Conservation (phyloP, 2,888 invertebrate genomes). For the Pyralis farinalis region DNA sequence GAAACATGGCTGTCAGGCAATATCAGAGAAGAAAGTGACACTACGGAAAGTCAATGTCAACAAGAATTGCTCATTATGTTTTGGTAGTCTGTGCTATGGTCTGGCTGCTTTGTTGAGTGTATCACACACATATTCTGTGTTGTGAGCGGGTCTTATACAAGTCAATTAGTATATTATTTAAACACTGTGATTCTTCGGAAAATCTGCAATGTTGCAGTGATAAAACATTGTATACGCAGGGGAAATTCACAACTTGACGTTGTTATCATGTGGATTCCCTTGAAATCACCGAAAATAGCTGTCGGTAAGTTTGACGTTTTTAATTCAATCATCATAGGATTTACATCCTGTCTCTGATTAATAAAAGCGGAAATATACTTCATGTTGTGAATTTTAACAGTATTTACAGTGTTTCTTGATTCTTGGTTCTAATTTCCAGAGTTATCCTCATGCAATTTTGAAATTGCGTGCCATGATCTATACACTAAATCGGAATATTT, state of each 20-base stretch:
- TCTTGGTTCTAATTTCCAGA: too few species aligned
- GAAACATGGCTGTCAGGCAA: too few species aligned
- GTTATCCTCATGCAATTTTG: too few species aligned
- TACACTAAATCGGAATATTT: too few species aligned
- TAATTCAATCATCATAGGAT: conserved; percentile 50
- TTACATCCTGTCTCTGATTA: conserved; percentile 55
- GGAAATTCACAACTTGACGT: conserved; percentile 16
- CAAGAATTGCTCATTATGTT: too few species aligned
- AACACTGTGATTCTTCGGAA: conserved; percentile 36
- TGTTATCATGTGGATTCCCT: conserved; percentile 85
- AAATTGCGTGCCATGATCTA: too few species aligned
- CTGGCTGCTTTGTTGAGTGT: too few species aligned
- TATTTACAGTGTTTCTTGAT: conserved; percentile 24
- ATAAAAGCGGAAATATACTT: conserved; percentile 62
- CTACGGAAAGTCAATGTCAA: too few species aligned
- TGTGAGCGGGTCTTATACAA: too few species aligned
- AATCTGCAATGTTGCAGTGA: conserved; percentile 31
- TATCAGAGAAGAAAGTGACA: too few species aligned
- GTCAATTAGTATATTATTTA: conserved; percentile 8
- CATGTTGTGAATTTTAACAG: conserved; percentile 67
- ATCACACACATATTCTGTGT: too few species aligned
- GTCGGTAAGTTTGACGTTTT: conserved; percentile 83
- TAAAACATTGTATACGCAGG: conserved; percentile 11
- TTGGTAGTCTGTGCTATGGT: too few species aligned
- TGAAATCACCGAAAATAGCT: conserved; percentile 87